Percentiles rank a stretch among this genome's conserved stretches.
These are phyloP conservation scores for Myotis myotis DNA, from an alignment of 2,797 vertebrate genomes.

Conservation along the genomic window DNA sequence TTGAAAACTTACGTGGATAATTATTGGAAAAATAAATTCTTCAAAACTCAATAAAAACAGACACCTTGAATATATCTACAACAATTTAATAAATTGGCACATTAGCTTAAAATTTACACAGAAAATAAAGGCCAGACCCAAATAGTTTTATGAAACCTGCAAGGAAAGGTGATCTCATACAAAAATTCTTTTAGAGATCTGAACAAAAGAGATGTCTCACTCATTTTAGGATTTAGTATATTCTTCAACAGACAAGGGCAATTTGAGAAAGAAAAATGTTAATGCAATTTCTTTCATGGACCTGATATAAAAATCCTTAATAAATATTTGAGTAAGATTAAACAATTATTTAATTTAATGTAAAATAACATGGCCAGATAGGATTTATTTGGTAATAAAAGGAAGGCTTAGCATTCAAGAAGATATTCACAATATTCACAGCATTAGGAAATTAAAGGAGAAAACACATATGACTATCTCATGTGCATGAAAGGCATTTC, in stretches of 20 bases:
- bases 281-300: constrained; percentile 6
- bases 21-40: constrained; percentile 30
- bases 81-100: neutral
- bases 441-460: neutral
- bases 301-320: neutral
- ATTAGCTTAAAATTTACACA: constrained; percentile 24
- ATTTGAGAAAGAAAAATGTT: neutral
- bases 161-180: neutral
- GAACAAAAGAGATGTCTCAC: neutral
- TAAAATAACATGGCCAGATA: neutral
- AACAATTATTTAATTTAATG: neutral
- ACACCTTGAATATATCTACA: neutral
- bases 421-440: neutral
- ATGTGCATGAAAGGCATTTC: neutral
- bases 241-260: neutral
- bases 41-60: constrained; percentile 10
- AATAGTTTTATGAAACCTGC: neutral
- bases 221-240: neutral
- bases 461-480: neutral
- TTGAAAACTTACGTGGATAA: neutral
- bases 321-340: neutral
- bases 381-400: neutral
- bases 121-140: neutral
- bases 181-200: neutral
- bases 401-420: neutral